Evolutionary conservation across 2,113 vertebrate genomes (phyloP), one percentile per base, ranked within the genome.

Genomic region (Gallinago jamesoni): DNA sequence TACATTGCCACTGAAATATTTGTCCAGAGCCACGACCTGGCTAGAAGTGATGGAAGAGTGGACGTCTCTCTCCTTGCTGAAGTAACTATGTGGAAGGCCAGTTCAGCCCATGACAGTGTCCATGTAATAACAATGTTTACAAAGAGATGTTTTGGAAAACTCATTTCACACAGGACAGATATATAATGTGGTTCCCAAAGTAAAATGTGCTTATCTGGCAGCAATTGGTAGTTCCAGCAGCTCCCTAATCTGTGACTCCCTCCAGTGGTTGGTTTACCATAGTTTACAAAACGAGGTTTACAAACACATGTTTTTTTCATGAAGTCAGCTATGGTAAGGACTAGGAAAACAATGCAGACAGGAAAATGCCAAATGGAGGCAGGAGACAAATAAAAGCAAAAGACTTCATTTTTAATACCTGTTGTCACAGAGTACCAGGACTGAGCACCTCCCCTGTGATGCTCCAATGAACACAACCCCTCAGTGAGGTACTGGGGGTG

Each of bases 201-300:
- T 59, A 70, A 70, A 66, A 33, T 27, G 31, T 33, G 3, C 37
- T 90, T 70, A 87, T 57, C 60, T 31, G 76, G 72, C 43, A 52
- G 86, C 55, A 28, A 7, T 5, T 69, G 57, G 57, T 31, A 28
- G 41, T n/a, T 91, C 37, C 57, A 82, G 77, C 87, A 91, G 86
- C 95, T 96, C 69, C 77, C 92, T 95, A 92, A 96, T 39, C 94
- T 87, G 92, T 68, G 93, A 95, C 95, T 96, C 95, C 96, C 95
- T 93, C 96, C 96, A 93, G 94, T 11, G 91, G 92, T 4, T 84
- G 67, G 86, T 94, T 90, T 91, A 69, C 41, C 50, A 41, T 80
- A 41, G 76, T 68, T 87, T 89, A 80, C 41, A 70, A 79, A 47
- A 53, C 0, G 8, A 35, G 13, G 30, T 60, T 96, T 84, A 82